A percentile compares a stretch with the other conserved stretches of the same genome.
These are phyloP conservation scores for Lutraria lutraria DNA, from an alignment of 2,888 invertebrate genomes.

Conservation along the genomic window DNA sequence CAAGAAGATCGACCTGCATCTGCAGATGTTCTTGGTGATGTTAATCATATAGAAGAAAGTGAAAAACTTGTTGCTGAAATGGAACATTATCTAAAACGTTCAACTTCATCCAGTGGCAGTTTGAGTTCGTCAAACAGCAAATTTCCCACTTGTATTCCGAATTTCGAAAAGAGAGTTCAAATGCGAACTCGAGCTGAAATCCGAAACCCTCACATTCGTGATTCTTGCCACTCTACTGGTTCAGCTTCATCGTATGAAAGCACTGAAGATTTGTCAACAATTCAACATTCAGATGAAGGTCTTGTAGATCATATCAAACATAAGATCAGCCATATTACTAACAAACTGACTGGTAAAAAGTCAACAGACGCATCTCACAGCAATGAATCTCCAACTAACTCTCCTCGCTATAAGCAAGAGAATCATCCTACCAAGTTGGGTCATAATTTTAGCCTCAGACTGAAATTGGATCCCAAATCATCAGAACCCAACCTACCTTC, in stretches of 20 bases:
- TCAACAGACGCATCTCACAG: constrained; percentile 9
- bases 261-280: constrained; percentile 54
- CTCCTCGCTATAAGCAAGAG: constrained; percentile 53
- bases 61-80: constrained; percentile 82
- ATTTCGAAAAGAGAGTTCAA: constrained; percentile 59
- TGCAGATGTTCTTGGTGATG: constrained; percentile 64
- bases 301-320: constrained; percentile 80
- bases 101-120: constrained; percentile 71
- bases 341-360: constrained; percentile 71
- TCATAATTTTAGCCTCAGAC: constrained; percentile 60
- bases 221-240: constrained; percentile 77
- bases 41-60: constrained; percentile 73
- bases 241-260: constrained; percentile 82
- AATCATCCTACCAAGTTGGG: constrained; percentile 58
- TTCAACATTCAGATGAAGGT: constrained; percentile 65
- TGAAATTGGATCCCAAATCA: constrained; percentile 47
- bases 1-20: constrained; percentile 69
- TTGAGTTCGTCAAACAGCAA: constrained; percentile 65
- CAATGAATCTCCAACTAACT: constrained; percentile 28
- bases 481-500: constrained; percentile 70
- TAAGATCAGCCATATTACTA: constrained; percentile 77
- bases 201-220: constrained; percentile 67
- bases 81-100: constrained; percentile 81
- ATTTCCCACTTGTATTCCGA: constrained; percentile 75
- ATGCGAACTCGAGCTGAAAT: background rate